phyloP scores from a whole-genome alignment of 2,888 invertebrate genomes.

The Trilocha varians region DNA sequence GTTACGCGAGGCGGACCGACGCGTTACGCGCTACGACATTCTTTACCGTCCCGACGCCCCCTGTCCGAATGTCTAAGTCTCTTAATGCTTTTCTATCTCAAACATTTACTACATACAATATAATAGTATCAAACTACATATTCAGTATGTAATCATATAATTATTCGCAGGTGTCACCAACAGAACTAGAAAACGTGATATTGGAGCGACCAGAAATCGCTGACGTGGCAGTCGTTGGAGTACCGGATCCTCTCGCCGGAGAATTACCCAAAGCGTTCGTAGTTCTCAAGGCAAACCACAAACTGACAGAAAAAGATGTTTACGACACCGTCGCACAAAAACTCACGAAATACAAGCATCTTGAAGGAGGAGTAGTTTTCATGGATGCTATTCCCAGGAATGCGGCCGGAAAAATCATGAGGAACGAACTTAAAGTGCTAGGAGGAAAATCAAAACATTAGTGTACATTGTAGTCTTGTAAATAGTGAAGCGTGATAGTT shows the following conservation, averaged over 20 bases:
- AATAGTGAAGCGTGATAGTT: constrained; percentile 19
- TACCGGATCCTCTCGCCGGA: constrained; percentile 79
- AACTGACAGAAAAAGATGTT: constrained; percentile 72
- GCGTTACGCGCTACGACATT: too few relatives aligned
- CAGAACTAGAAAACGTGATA: constrained; percentile 85
- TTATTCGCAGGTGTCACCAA: constrained; percentile 82
- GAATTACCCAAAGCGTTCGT: constrained; percentile 85
- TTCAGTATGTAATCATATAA: neutral
- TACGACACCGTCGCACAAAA: constrained; percentile 74
- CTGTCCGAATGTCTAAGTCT: too few relatives aligned
- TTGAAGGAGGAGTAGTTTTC: constrained; percentile 80
- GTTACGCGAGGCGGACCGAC: too few relatives aligned
- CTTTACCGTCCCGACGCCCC: too few relatives aligned
- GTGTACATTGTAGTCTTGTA: constrained; percentile 13
- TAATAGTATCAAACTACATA: too few relatives aligned
- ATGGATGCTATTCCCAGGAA: constrained; percentile 81
- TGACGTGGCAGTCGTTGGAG: constrained; percentile 86
- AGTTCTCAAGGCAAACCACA: constrained; percentile 72
- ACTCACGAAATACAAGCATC: constrained; percentile 81
- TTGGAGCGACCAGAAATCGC: constrained; percentile 80
- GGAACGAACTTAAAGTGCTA: constrained; percentile 76
- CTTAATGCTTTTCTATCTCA: too few relatives aligned
- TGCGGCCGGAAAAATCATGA: constrained; percentile 82
- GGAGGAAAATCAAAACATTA: constrained; percentile 28
- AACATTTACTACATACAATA: too few relatives aligned